Evolutionary conservation across 2,113 vertebrate genomes (phyloP), one percentile per base, ranked within the genome.

Genomic region (Trogon melanurus): DNA sequence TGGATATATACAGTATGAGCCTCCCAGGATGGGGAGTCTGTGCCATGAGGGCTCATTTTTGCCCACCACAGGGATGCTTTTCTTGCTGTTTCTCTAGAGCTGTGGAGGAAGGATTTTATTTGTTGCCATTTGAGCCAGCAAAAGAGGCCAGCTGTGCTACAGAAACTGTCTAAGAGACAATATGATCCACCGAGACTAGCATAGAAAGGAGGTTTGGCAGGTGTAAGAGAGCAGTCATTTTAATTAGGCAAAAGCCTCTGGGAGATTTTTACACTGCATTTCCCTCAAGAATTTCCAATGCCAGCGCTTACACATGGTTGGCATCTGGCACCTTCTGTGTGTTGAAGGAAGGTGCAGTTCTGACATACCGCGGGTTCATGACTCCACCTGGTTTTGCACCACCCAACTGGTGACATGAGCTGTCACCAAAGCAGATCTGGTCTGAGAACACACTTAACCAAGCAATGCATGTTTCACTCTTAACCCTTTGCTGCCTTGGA

Each of bases 141-240:
- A 79, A 64, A 85, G 44, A 73, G 36, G 65, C n/a, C 51, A 73
- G 30, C 38, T 91, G 14, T 82, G 73, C 44, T 71, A 20, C 54
- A 69, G 64, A 62, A 91, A 47, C 57, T 57, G 26, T 47, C 19
- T 53, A 67, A 85, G 58, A 36, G 16, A 85, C 30, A 60, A 32
- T 38, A 34, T 32, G 45, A 92, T 64, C 69, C 61, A 54, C 80
- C 13, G 53, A 69, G 45, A 89, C 32, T 69, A 89, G 34, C 17
- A 82, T 32, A 79, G 48, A 72, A 79, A 69, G 58, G 41, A 66
- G 8, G 14, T 66, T 78, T 85, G 84, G 53, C 79, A 94, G 54
- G 48, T 91, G 45, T 94, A 90, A 89, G 32, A 92, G 13, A 95
- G 50, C 41, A 91, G 41, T 74, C 44, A 75, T 89, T 92, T 79